Base-by-base conservation (phyloP, 2,113 vertebrate genomes). In the Mus spicilegus region DNA sequence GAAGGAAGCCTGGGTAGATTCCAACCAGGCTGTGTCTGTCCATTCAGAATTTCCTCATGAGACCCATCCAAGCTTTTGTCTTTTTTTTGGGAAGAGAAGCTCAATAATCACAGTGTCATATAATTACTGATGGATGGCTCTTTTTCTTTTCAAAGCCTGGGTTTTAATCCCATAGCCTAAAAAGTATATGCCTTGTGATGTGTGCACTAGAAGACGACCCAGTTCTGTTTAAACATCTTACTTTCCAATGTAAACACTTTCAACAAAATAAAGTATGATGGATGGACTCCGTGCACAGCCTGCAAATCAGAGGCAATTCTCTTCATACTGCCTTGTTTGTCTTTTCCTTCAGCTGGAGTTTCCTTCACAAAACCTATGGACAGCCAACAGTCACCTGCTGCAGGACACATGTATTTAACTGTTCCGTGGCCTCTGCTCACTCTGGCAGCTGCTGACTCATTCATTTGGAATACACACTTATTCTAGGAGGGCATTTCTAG, bases 311-410 rank as follows among this genome's bases (percentile, higher is more conserved):
- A 96, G 98, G 93, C 97, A 76, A 26, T 4, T 97, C 33, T 54
- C 36, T 92, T 90, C 85, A 75, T 94, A 75, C 63, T 82, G 49
- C 11, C 78, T 73, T 17, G 49, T 95, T 96, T 95, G 90, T 97
- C 87, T 94, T 97, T 96, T 75, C 69, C 82, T 97, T 89, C 70
- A 96, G 80, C 92, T 96, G 82, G 87, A 96, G 95, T 91, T 85
- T 58, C 80, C 67, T 84, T 92, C 95, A 82, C 86, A 94, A 94
- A 97, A 94, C 92, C 73, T 89, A 39, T 92, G 56, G 97, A 89
- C 65, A 85, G 54, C 98, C 98, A 96, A 95, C 93, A 97, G 93
- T 69, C 92, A 85, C 82, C 51, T 97, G 97, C 81, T 75, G 91
- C 5, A n/a, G 80, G 93, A 97, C 75, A 96, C 95, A 95, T 73